These are phyloP conservation scores for Capreolus pygargus DNA, from an alignment of 2,113 vertebrate species.

Conservation along the genomic window DNA sequence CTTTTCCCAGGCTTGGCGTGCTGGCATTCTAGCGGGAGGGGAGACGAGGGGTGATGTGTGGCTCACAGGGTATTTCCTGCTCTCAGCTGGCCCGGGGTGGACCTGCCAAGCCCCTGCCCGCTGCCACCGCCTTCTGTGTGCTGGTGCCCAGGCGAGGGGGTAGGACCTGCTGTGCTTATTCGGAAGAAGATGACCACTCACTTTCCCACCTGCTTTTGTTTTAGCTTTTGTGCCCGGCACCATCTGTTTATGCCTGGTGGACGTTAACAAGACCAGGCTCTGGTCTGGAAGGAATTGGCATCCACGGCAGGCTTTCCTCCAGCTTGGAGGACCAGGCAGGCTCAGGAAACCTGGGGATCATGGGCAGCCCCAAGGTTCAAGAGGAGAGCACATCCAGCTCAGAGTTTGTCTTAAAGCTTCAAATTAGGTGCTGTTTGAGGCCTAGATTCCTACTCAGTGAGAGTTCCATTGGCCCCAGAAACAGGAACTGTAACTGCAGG, in stretches of 20 bases:
- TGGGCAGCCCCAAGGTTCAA: neutral
- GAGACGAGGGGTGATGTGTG: accelerated
- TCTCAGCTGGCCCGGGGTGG: neutral
- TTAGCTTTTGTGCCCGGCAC: neutral
- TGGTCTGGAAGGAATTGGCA: neutral
- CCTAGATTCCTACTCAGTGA: neutral
- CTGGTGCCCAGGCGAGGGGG: neutral
- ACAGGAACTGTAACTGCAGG: neutral
- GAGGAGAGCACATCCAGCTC: neutral
- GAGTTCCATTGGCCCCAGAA: neutral
- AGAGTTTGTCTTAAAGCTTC: neutral
- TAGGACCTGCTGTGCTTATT: neutral
- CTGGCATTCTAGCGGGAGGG: neutral
- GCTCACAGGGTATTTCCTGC: neutral
- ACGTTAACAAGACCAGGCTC: neutral
- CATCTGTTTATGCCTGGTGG: neutral
- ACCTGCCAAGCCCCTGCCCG: neutral
- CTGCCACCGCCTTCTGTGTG: neutral
- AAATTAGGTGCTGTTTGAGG: neutral
- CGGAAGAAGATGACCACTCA: neutral
- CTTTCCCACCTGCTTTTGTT: neutral
- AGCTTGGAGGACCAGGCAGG: neutral
- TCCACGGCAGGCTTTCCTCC: neutral
- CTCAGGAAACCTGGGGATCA: neutral
- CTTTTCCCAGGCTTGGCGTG: neutral